phyloP scores from a whole-genome alignment of 92 coral and sea anemone species.

The Desmophyllum pertusum region DNA sequence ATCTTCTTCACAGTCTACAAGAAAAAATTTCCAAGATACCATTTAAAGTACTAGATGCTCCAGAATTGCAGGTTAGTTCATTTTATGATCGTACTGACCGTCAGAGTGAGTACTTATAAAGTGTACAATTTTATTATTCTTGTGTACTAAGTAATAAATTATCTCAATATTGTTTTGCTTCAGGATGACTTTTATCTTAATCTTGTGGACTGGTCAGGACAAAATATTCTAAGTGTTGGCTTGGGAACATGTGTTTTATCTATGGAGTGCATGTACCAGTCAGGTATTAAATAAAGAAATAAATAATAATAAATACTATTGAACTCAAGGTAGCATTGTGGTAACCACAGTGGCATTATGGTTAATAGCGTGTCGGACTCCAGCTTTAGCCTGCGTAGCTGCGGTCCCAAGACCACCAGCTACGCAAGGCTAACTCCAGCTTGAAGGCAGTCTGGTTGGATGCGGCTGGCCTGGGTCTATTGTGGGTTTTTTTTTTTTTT shows the following conservation, averaged over 20 bases:
- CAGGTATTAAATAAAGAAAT: slow-evolving; percentile 60
- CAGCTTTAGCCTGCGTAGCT: too few relatives aligned
- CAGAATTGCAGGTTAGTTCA: slow-evolving; percentile 86
- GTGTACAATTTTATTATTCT: background rate
- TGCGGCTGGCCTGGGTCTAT: too few relatives aligned
- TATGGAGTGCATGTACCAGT: slow-evolving; percentile 99
- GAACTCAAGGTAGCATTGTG: too few relatives aligned
- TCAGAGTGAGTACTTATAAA: background rate
- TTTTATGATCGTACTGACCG: background rate
- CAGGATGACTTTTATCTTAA: slow-evolving; percentile 98
- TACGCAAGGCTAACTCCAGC: too few relatives aligned
- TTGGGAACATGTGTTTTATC: slow-evolving; percentile 98
- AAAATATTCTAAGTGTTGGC: slow-evolving; percentile 99
- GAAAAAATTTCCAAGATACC: slow-evolving; percentile 99
- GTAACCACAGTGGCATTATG: too few relatives aligned
- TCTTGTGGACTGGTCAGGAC: slow-evolving; percentile 99
- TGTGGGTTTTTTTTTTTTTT: too few relatives aligned
- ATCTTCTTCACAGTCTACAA: slow-evolving; percentile 77
- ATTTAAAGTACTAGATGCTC: slow-evolving; percentile 98
- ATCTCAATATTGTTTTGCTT: slow-evolving; percentile 2
- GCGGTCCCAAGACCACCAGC: too few relatives aligned
- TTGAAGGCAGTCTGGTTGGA: too few relatives aligned
- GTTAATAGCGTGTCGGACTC: too few relatives aligned
- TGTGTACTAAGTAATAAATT: background rate
- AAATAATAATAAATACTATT: too few relatives aligned